A percentile compares a stretch with the other conserved stretches of the same genome.
Conservation (phyloP, 2,113 vertebrate genomes). For the Corvus hawaiiensis region DNA sequence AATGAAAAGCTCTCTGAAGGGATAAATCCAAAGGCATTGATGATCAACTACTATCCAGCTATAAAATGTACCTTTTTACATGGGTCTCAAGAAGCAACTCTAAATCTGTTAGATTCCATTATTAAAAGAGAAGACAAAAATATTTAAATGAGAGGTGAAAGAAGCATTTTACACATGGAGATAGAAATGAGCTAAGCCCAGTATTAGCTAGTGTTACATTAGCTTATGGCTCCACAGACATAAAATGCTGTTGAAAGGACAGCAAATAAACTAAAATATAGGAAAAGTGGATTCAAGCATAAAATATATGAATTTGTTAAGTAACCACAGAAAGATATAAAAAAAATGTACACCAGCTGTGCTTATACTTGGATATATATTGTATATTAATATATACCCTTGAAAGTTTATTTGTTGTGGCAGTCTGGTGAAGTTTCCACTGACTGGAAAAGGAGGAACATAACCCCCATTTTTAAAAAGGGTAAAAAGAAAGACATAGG, state of each 20-base stretch:
- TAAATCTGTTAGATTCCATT: neutral
- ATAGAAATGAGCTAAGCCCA: neutral
- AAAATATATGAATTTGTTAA: neutral
- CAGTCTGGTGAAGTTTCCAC: neutral
- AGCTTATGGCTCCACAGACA: neutral
- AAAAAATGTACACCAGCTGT: neutral
- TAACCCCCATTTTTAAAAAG: neutral
- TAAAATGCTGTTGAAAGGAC: neutral
- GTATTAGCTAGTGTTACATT: neutral
- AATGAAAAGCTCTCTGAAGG: neutral
- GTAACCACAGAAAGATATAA: neutral
- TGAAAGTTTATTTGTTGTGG: neutral
- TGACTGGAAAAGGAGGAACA: neutral
- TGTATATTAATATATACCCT: no score
- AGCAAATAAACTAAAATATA: neutral
- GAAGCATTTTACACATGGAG: neutral
- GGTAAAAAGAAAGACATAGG: neutral
- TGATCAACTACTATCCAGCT: neutral
- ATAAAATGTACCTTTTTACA: neutral
- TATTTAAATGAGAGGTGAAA: neutral
- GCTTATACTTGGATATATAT: neutral
- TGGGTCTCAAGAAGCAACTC: neutral
- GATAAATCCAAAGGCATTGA: neutral
- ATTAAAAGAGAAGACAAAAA: neutral
- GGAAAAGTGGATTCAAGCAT: neutral